A percentile compares a stretch with the other conserved stretches of the same genome.
Conservation (phyloP, 2,113 vertebrate species). For the Corynorhinus townsendii region DNA sequence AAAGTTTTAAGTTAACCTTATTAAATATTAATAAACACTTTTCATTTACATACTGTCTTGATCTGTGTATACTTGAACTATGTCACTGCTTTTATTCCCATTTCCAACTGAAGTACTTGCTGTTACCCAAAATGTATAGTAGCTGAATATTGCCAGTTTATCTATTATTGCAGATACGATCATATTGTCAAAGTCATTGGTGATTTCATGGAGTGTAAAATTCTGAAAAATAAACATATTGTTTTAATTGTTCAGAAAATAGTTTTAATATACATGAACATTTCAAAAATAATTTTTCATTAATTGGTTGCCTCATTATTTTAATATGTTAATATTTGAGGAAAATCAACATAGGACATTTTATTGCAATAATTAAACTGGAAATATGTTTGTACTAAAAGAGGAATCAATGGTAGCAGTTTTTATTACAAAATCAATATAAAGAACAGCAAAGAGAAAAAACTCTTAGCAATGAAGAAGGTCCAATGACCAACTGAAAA, state of each 20-base stretch:
- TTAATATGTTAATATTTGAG: neutral
- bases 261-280: neutral
- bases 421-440: conserved; percentile 5
- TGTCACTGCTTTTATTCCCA: conserved; percentile 83
- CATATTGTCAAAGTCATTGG: conserved; percentile 49
- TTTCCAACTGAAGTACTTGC: conserved; percentile 83
- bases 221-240: conserved; percentile 77
- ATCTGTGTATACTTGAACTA: conserved; percentile 82
- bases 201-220: conserved; percentile 75
- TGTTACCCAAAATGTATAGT: conserved; percentile 84
- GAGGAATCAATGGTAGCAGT: neutral
- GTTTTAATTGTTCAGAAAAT: conserved; percentile 31
- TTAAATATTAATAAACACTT: conserved; percentile 24
- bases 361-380: conserved; percentile 28
- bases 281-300: conserved; percentile 29
- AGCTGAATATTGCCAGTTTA: conserved; percentile 82
- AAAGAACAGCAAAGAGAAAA: neutral
- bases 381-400: conserved; percentile 12
- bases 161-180: conserved; percentile 77
- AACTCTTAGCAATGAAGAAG: neutral
- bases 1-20: conserved; percentile 5
- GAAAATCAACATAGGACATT: neutral
- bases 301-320: neutral
- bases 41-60: conserved; percentile 83
- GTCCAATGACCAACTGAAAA: neutral